phyloP scores from a whole-genome alignment of 1,140 invertebrate species.

The Nilaparvata lugens region DNA sequence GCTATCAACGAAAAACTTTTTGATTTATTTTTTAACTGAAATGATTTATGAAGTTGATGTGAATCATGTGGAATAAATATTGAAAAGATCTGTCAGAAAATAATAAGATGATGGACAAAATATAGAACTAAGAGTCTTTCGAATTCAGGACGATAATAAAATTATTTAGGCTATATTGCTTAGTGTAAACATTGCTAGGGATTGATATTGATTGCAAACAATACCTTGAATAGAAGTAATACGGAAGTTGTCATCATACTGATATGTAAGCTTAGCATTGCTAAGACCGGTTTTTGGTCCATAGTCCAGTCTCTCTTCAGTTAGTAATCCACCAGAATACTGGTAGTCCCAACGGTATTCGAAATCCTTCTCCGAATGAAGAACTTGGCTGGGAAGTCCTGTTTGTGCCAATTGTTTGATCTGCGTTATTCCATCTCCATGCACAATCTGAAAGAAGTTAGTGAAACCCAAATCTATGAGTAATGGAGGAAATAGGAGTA shows the following conservation, averaged over 20 bases:
- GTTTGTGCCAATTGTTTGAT: conserved; percentile 67
- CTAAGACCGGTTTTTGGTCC: conserved; percentile 81
- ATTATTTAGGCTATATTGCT: no score
- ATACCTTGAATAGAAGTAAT: conserved; percentile 58
- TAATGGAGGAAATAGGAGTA: neutral
- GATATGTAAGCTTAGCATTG: conserved; percentile 85
- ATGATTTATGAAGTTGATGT: no score
- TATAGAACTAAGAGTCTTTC: no score
- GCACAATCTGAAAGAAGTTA: conserved; percentile 49
- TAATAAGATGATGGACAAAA: no score
- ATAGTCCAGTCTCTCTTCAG: conserved; percentile 76
- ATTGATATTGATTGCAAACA: no score
- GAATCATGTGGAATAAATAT: no score
- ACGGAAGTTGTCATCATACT: conserved; percentile 85
- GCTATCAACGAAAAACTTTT: no score
- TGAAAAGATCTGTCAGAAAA: no score
- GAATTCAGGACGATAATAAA: no score
- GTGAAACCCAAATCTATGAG: no score
- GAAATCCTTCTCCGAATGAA: conserved; percentile 69
- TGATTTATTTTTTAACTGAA: no score
- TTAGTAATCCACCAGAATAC: conserved; percentile 63
- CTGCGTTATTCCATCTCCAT: conserved; percentile 80
- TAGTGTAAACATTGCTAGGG: no score
- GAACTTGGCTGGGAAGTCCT: conserved; percentile 68
- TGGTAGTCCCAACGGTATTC: conserved; percentile 83